Base-by-base conservation (phyloP, 2,113 vertebrate genomes). In the Corythoichthys intestinalis region DNA sequence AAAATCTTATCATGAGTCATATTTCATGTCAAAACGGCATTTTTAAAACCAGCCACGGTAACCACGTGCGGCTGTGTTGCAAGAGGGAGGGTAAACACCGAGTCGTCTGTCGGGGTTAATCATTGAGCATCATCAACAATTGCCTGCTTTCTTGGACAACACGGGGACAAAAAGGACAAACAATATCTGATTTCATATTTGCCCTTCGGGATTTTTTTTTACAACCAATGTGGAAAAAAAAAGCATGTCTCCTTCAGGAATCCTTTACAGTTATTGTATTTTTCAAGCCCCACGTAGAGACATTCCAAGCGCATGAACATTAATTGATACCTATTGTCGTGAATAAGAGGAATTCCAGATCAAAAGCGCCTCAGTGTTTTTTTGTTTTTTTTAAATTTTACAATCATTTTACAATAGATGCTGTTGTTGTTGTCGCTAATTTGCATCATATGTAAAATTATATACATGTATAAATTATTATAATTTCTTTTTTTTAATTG, bases 11-110 rank as follows among this genome's bases (percentile, higher is more conserved):
- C 7, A 38, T 39, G 70, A 76, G 65, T 52, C 50, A 75, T 81
- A 73, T 72, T 82, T 87, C 79, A 82, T 53, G 73, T 83, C 69
- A 69, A 75, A 79, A 64, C 15, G 62, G 34, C 72, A 66, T 81
- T 79, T 77, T 66, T 60, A 59, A 81, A 80, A 78, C 68, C 54
- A 61, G 80, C 41, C 8, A 70, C 47, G 28, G 0, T 2, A 15
- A 65, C 65, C 68, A 67, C 56, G 64, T 80, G 72, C 46, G 37
- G 12, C 53, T 2, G 60, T 83, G 83, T 80, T 15, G 81, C 84
- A 83, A 83, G 35, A 71, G 60, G 46, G 46, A 59, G 44, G 62
- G 20, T 69, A 12, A 68, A 82, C 66, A 64, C 44, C 65, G 66
- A 69, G 0, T 1, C 28, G 54, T 12, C 67, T 15, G 47, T 10